Conservation (phyloP, 2,797 vertebrate species). For the Rhinichthys osculus region DNA sequence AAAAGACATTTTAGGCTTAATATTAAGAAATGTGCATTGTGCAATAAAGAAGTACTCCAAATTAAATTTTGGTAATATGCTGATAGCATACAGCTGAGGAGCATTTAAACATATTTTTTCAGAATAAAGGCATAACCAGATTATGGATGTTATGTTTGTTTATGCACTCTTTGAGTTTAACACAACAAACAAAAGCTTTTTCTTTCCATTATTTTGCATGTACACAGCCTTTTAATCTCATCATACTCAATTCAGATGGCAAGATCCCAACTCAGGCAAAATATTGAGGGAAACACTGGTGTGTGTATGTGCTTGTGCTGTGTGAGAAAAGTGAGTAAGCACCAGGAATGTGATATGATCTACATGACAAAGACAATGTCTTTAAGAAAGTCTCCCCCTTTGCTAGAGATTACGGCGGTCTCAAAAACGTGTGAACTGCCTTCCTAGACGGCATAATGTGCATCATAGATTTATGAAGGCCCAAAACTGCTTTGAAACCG, state of each 20-base stretch:
- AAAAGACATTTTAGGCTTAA: too few species aligned
- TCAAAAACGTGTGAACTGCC: not conserved
- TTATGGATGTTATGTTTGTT: not conserved
- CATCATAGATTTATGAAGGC: not conserved
- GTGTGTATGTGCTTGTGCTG: conserved; percentile 20
- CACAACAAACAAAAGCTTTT: not conserved
- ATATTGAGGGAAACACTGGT: conserved; percentile 1
- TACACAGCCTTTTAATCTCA: not conserved
- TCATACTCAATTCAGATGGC: not conserved
- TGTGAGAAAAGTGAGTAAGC: conserved; percentile 44
- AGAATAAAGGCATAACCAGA: not conserved
- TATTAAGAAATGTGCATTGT: too few species aligned
- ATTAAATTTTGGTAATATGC: not conserved
- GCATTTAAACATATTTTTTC: not conserved
- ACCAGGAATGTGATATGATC: conserved; percentile 62
- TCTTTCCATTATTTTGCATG: not conserved
- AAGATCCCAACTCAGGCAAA: not conserved
- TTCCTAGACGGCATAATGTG: conserved; percentile 1
- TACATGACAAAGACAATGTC: conserved; percentile 68
- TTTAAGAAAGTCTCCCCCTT: conserved; percentile 49
- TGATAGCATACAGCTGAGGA: not conserved
- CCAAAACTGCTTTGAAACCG: not conserved
- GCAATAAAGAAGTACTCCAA: too few species aligned
- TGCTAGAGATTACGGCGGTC: not conserved
- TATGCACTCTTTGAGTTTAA: not conserved